Base-by-base conservation (phyloP, 2,888 invertebrate genomes). In the Notocelia uddmanniana region DNA sequence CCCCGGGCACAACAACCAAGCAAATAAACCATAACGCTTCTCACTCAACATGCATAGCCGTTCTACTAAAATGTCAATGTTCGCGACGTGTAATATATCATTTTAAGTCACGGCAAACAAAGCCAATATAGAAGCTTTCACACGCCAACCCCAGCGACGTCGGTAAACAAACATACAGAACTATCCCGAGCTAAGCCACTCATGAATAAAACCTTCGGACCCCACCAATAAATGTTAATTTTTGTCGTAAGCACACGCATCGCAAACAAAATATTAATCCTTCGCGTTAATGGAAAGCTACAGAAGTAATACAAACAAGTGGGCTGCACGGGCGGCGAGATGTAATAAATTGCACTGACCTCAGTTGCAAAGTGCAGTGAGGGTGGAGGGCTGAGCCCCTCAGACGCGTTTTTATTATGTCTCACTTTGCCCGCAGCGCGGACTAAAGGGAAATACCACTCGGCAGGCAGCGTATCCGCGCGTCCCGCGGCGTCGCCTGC, bases 221-320 rank as follows among this genome's bases (percentile, higher is more conserved):
- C 92, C 91, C 87, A 89, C 86, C 90, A 86, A 92, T 92, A 92
- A 93, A 93, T 92, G 93, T 91, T 92, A 93, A 93, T 92, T 93
- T 91, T 91, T 86, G 89, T 91, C 90, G 89, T 85, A 87, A 89
- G 86, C 90, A 84, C 89, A 90, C 89, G 89, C 90, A 88, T 89
- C 84, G 90, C 90, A 90, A 92, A 91, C 92, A 91, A 88, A 93
- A 92, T 92, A 92, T 92, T 93, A 93, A 92, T 92, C 92, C 90
- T 83, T 79, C 83, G 85, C 91, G 92, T 88, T 93, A 93, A 93
- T 93, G 92, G 92, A 90, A 90, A 92, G 89, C 88, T 90, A 80
- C 82, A 88, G 89, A 89, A 87, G 87, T 84, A 88, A 89, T 83
- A 88, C 90, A 91, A 89, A 91, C 90, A 91, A 90, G 89, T 87